phyloP scores from a whole-genome alignment of 2,888 invertebrate species.

The Choristoneura rosaceana region DNA sequence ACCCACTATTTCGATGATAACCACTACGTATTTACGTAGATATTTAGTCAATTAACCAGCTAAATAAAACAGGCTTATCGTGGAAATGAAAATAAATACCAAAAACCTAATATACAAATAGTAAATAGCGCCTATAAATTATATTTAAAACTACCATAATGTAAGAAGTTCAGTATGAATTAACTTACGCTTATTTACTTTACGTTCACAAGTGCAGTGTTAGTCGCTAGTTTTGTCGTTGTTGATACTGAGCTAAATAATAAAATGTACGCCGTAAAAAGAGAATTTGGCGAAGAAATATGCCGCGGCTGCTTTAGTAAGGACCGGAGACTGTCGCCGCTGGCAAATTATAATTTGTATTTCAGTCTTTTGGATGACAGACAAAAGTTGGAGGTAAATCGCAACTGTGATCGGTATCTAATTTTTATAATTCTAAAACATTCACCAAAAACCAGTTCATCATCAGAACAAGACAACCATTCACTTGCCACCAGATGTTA shows the following conservation, averaged over 20 bases:
- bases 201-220: not conserved
- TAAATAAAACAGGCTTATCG: too few relatives aligned
- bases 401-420: not conserved
- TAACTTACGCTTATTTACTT: not conserved
- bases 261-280: constrained; percentile 22
- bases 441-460: too few relatives aligned
- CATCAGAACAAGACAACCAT: too few relatives aligned
- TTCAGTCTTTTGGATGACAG: constrained; percentile 18
- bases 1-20: too few relatives aligned
- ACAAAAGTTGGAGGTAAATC: constrained; percentile 24
- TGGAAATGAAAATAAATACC: too few relatives aligned
- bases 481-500: too few relatives aligned
- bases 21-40: too few relatives aligned
- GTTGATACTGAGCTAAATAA: not conserved
- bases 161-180: not conserved
- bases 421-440: too few relatives aligned
- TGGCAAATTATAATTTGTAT: constrained; percentile 18
- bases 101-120: too few relatives aligned
- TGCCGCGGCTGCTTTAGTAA: constrained; percentile 33
- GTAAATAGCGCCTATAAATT: too few relatives aligned
- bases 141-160: constrained; percentile 46
- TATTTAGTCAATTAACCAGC: too few relatives aligned
- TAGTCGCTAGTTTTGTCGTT: not conserved
- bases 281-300: constrained; percentile 8
- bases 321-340: constrained; percentile 15